phyloP scores from a whole-genome alignment of 1,140 invertebrate genomes.

The Macrobrachium rosenbergii region DNA sequence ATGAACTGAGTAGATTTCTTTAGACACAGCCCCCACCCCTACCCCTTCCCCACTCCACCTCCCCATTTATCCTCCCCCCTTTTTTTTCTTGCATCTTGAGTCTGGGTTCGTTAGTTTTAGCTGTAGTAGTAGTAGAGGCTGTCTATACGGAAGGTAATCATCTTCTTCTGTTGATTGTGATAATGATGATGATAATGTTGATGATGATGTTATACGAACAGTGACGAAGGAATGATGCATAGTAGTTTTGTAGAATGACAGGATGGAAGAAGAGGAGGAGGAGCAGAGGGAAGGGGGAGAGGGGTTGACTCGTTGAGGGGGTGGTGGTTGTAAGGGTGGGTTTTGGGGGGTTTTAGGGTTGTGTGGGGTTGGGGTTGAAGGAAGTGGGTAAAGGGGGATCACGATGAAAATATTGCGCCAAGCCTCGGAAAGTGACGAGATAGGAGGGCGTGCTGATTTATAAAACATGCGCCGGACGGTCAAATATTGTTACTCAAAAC shows the following conservation, averaged over 20 bases:
- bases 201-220: background rate
- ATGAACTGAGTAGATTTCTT: no score
- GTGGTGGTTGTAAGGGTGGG: background rate
- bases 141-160: background rate
- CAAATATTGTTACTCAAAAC: conserved; percentile 56
- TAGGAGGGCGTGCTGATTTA: conserved; percentile 38
- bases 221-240: background rate
- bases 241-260: conserved; percentile 9
- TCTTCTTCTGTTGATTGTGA: background rate
- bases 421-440: conserved; percentile 21
- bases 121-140: background rate
- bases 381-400: background rate
- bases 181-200: background rate
- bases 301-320: background rate
- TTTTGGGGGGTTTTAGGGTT: background rate
- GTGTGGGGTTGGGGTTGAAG: background rate
- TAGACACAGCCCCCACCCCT: no score
- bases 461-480: conserved; percentile 48
- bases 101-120: no score
- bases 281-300: background rate
- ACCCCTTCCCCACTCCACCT: background rate
- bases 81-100: background rate
- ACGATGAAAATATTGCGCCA: conserved; percentile 36
- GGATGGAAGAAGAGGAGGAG: background rate
- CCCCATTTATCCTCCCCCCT: background rate